Evolutionary conservation across 1,140 invertebrate genomes (phyloP), one percentile per base, ranked within the genome.

Genomic region (Drosophila virilis): DNA sequence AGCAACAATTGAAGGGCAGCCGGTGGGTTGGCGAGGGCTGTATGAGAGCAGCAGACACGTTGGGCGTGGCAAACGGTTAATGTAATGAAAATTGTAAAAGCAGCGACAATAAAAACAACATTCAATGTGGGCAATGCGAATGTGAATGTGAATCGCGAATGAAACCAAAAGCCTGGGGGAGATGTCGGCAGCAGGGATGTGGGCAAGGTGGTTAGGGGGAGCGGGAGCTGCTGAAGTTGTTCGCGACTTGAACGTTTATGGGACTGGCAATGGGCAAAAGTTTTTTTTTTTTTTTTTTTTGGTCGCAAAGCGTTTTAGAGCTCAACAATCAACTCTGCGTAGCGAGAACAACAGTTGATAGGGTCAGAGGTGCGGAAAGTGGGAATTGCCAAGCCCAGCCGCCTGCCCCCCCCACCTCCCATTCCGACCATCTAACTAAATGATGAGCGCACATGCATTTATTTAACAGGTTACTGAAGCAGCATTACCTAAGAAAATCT

Each of bases 1-100:
- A 17, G 33, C 32, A 78, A 64, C 60, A 80, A 74, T 35, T 64
- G 66, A 52, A 65, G 70, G 59, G 32, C 54, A 35, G 42, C 38
- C 33, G 12, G 35, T 28, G 15, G 0, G 50, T 33, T 46, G 33
- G 15, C 8, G 5, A 8, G 32, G 12, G 42, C 8, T 10, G 12
- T 2, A 37, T 28, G 9, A 54, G 42, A 60, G 15, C 22, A 45
- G 22, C 8, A 45, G 67, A 42, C 38, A 42, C 4, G 37, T n/a
- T 35, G 48, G 61, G 62, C 61, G 57, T 68, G 76, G 76, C 68
- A 74, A 82, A 69, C 79, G 76, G 71, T 88, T 88, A 88, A 88
- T 88, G 83, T 88, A 88, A 88, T 88, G 83, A 88, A 83, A 83
- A 88, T 69, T 70, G 83, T 48, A 74, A 64, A 52, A 70, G 67